Evolutionary conservation across 2,113 vertebrate genomes (phyloP).

Genomic region (Gavia stellata): DNA sequence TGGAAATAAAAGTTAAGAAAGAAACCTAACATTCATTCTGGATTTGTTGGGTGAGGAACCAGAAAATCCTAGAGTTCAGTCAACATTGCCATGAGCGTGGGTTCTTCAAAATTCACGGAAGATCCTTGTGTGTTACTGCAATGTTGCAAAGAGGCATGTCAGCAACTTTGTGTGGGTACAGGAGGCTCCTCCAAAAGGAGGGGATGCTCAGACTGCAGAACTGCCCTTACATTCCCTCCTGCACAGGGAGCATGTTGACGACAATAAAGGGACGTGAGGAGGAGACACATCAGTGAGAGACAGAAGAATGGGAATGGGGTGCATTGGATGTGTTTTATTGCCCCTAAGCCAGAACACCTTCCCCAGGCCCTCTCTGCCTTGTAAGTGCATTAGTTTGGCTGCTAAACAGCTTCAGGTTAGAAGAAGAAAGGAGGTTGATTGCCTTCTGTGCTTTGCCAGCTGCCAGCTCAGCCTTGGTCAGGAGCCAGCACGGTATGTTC

Average conservation of each 20-base stretch:
- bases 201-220: neutral
- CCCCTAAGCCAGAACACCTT: neutral
- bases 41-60: neutral
- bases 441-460: neutral
- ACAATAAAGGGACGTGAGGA: accelerated
- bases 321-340: neutral
- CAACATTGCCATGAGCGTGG: neutral
- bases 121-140: accelerated
- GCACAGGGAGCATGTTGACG: neutral
- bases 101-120: neutral
- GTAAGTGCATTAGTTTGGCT: neutral
- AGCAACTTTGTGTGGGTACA: neutral
- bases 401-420: neutral
- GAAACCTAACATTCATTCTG: neutral
- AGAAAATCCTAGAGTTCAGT: neutral
- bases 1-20: neutral
- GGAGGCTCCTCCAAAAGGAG: neutral
- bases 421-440: neutral
- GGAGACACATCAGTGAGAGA: neutral
- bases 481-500: neutral
- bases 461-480: neutral
- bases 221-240: neutral
- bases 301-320: neutral
- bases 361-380: neutral
- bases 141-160: neutral